Conservation (phyloP, 2,888 invertebrate species). For the Gnatocerus cornutus region DNA sequence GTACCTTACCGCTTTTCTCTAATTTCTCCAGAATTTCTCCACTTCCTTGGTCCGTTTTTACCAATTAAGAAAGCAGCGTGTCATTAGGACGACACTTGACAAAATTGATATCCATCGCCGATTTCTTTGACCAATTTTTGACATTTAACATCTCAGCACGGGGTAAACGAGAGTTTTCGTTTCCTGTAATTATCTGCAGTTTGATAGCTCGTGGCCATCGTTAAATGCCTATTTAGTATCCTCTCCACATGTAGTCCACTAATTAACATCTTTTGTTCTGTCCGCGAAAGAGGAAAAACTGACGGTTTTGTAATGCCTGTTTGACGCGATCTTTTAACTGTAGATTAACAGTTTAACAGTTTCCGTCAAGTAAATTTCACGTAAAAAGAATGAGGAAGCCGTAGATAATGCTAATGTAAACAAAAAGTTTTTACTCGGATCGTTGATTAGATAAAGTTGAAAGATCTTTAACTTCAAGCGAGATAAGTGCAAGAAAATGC, state of each 20-base stretch:
- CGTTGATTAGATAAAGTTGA: conserved; percentile 7
- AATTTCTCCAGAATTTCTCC: conserved; percentile 6
- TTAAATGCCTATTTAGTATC: conserved; percentile 34
- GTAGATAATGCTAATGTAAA: conserved; percentile 16
- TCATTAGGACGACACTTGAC: conserved; percentile 4
- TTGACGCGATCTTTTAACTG: conserved; percentile 26
- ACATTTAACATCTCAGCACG: conserved; percentile 15
- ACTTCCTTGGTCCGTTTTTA: background rate
- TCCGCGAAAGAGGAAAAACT: conserved; percentile 13
- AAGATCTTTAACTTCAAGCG: background rate
- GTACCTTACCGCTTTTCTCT: conserved; percentile 1
- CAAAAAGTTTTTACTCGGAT: conserved; percentile 8
- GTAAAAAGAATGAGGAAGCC: conserved; percentile 12
- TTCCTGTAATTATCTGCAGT: conserved; percentile 23
- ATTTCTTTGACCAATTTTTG: conserved; percentile 5
- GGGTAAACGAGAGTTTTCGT: conserved; percentile 20
- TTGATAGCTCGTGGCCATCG: conserved; percentile 28
- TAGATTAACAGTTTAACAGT: conserved; percentile 25
- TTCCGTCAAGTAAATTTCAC: conserved; percentile 18
- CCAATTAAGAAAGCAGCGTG: conserved; percentile 1
- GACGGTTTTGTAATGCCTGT: conserved; percentile 7
- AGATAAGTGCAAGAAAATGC: background rate
- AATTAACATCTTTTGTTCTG: conserved; percentile 37
- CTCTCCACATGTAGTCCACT: conserved; percentile 32
- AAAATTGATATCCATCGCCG: background rate